Evolutionary conservation across 1,140 invertebrate genomes (phyloP), one percentile per base, ranked within the genome.

Genomic region (Pogonognathellus flavescens): DNA sequence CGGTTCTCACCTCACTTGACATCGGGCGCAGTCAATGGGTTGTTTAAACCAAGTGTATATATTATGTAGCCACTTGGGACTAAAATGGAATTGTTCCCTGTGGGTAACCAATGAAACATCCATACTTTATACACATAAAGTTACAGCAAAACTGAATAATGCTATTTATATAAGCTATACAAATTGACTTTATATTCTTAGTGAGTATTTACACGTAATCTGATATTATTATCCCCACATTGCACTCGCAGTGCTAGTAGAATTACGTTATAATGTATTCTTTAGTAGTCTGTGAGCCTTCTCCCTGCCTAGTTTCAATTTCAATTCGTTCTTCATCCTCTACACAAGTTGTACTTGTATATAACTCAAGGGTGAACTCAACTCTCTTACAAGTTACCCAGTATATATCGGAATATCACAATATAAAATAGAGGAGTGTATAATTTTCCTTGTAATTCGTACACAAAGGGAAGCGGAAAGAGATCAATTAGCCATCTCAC

Each of bases 41-140:
- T 76, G 70, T 16, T 76, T 76, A 76, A 76, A 76, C 41, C 70
- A 50, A 76, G 31, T 76, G 70, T 49, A 41, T 76, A 10, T 14
- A 59, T 41, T 41, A 41, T 13, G n/a, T 13, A 76, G 6, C 70
- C 70, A 76, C 41, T 76, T 76, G 81, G 59, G 53, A 60, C 22
- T 53, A 62, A 62, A 82, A 82, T 82, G 41, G 49, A 82, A 82
- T 62, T n/a, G 81, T 22, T 82, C 81, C 53, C 57, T 82, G 80
- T 25, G 80, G 80, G 80, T 81, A 81, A 81, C 80, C 80, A 81
- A 53, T 57, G 11, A 80, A 80, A 18, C 72, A 41, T 66, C 25
- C 62, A 66, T 66, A 22, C 62, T 66, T 66, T 22, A 25, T 25
- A 55, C 53, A 11, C 2, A 41, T 41, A 41, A 1, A 41, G 2